Percentiles rank a stretch among this genome's conserved stretches.
phyloP scores from a whole-genome alignment of 2,797 vertebrate species.

The Decapterus maruadsi region DNA sequence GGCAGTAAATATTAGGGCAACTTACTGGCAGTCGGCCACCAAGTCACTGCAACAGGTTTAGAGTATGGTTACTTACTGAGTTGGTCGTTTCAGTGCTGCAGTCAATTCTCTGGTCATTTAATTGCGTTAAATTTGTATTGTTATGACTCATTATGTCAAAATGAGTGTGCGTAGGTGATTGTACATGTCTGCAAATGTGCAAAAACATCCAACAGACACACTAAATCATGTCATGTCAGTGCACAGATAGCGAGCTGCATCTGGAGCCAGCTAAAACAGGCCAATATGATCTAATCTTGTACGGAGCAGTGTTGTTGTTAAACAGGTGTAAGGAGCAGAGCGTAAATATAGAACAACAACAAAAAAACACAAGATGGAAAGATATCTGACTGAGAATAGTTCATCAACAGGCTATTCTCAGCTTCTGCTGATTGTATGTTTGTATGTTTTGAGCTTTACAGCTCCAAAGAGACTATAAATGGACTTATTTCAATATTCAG shows the following conservation, averaged over 20 bases:
- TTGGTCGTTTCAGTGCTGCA: not conserved
- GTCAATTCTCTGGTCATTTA: not conserved
- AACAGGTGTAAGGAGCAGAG: constrained; percentile 1
- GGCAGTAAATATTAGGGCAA: constrained; percentile 40
- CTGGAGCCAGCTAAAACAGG: not conserved
- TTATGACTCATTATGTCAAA: not conserved
- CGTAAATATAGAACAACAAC: not conserved
- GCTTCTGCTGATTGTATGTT: not conserved
- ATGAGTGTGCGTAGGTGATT: too few relatives aligned
- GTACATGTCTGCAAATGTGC: too few relatives aligned
- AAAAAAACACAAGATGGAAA: too few relatives aligned
- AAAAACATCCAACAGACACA: not conserved
- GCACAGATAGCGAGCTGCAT: not conserved
- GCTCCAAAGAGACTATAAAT: not conserved
- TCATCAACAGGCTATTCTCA: not conserved
- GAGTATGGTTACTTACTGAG: constrained; percentile 6
- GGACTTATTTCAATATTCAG: not conserved
- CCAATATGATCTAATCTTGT: not conserved
- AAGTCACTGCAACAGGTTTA: constrained; percentile 9
- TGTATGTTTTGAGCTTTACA: not conserved
- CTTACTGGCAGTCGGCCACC: constrained; percentile 20
- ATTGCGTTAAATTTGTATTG: not conserved
- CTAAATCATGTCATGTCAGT: not conserved
- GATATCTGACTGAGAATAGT: not conserved
- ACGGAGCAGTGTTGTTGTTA: not conserved